Percentiles rank a stretch among this genome's conserved stretches.
phyloP scores from a whole-genome alignment of 2,888 invertebrate species.

The Clivina fossor region DNA sequence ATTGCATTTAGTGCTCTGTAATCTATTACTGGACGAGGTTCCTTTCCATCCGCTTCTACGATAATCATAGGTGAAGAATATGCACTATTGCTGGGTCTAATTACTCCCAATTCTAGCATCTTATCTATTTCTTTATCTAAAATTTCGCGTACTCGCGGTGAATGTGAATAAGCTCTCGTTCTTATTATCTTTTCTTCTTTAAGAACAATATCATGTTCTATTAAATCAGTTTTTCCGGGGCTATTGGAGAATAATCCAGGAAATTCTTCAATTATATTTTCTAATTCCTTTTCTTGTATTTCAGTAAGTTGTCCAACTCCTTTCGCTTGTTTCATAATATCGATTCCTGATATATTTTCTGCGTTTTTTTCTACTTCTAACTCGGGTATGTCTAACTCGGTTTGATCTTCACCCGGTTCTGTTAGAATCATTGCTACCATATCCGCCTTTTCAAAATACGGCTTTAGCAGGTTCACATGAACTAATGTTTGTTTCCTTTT shows the following conservation, averaged over 20 bases:
- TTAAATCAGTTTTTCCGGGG: constrained; percentile 1
- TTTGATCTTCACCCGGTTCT: background rate
- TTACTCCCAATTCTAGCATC: constrained; percentile 13
- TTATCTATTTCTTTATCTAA: constrained; percentile 17
- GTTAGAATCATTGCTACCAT: background rate
- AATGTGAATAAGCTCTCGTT: constrained; percentile 9
- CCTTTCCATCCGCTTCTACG: constrained; percentile 9
- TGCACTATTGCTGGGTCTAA: constrained; percentile 11
- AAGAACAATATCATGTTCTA: constrained; percentile 5
- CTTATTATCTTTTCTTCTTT: constrained; percentile 8
- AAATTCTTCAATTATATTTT: background rate
- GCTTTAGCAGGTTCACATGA: constrained; percentile 12
- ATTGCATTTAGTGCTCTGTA: constrained; percentile 6
- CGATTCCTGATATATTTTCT: background rate
- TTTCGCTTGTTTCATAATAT: constrained; percentile 11
- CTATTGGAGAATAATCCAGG: constrained; percentile 7
- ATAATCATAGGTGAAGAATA: constrained; percentile 17
- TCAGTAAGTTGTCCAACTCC: background rate
- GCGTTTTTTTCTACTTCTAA: background rate
- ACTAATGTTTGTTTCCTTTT: constrained; percentile 7
- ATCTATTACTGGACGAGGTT: background rate
- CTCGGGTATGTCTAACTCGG: constrained; percentile 3
- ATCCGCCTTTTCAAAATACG: constrained; percentile 15
- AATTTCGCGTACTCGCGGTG: constrained; percentile 5
- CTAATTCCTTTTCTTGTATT: background rate